phyloP scores from a whole-genome alignment of 2,888 invertebrate species.

The Ophion obscuratus region DNA sequence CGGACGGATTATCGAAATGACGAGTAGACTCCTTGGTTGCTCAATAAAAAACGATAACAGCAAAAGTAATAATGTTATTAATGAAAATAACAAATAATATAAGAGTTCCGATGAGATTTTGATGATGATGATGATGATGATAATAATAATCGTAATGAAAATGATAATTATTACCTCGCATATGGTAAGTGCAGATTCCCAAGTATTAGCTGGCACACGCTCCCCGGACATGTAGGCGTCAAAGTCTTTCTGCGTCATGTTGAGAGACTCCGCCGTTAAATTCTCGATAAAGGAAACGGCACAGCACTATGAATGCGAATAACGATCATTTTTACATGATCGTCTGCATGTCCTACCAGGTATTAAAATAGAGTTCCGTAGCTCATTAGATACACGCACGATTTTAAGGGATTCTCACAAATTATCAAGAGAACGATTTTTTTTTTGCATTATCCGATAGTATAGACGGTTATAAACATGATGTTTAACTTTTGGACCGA shows the following conservation, averaged over 20 bases:
- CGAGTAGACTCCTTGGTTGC: background rate
- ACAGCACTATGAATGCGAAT: conserved; percentile 90
- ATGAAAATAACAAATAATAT: background rate
- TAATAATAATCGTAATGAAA: background rate
- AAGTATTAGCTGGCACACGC: conserved; percentile 92
- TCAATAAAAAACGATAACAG: background rate
- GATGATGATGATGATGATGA: conserved; percentile 18
- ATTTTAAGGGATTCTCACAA: too few species aligned
- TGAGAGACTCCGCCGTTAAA: conserved; percentile 96
- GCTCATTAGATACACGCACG: too few species aligned
- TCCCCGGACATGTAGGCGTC: conserved; percentile 97
- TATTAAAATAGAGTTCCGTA: too few species aligned
- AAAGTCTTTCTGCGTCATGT: conserved; percentile 96
- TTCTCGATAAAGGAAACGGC: conserved; percentile 99
- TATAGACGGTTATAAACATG: too few species aligned
- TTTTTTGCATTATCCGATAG: too few species aligned
- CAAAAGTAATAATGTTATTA: background rate
- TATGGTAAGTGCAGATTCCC: conserved; percentile 92
- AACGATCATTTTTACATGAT: background rate
- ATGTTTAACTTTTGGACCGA: too few species aligned
- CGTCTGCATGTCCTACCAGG: too few species aligned
- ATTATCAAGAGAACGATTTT: too few species aligned
- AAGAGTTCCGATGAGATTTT: background rate
- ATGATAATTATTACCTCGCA: conserved; percentile 87
- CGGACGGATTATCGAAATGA: background rate